These are phyloP conservation scores for Folsomia manolachei DNA, from an alignment of 2,888 invertebrate genomes.

Conservation along the genomic window DNA sequence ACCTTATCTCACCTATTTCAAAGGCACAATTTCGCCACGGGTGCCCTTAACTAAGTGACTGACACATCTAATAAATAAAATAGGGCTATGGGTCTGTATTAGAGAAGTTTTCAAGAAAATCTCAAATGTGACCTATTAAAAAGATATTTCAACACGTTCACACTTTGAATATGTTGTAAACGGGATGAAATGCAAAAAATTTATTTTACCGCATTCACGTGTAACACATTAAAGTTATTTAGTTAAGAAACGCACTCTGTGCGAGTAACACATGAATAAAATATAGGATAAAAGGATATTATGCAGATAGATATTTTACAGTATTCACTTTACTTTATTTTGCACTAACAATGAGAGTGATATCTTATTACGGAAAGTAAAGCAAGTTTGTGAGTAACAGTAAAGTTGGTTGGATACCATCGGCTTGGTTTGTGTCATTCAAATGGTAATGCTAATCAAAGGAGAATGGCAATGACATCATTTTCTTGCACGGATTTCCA, in stretches of 20 bases:
- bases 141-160: neutral
- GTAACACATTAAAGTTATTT: too few relatives aligned
- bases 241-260: too few relatives aligned
- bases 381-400: too few relatives aligned
- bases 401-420: too few relatives aligned
- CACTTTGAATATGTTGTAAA: neutral
- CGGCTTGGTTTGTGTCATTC: neutral
- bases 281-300: neutral
- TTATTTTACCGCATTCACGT: too few relatives aligned
- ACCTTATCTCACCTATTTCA: neutral
- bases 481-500: constrained; percentile 23
- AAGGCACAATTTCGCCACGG: neutral
- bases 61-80: neutral
- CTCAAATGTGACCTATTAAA: neutral
- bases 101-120: neutral
- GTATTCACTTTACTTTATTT: too few relatives aligned
- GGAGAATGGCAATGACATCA: constrained; percentile 25
- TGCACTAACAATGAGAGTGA: too few relatives aligned
- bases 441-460: constrained; percentile 19
- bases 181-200: neutral
- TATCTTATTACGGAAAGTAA: too few relatives aligned
- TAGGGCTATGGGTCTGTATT: neutral
- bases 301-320: too few relatives aligned
- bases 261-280: neutral
- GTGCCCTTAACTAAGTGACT: too few relatives aligned